phyloP scores from a whole-genome alignment of 2,888 invertebrate species.

The Eristalis arbustorum region DNA sequence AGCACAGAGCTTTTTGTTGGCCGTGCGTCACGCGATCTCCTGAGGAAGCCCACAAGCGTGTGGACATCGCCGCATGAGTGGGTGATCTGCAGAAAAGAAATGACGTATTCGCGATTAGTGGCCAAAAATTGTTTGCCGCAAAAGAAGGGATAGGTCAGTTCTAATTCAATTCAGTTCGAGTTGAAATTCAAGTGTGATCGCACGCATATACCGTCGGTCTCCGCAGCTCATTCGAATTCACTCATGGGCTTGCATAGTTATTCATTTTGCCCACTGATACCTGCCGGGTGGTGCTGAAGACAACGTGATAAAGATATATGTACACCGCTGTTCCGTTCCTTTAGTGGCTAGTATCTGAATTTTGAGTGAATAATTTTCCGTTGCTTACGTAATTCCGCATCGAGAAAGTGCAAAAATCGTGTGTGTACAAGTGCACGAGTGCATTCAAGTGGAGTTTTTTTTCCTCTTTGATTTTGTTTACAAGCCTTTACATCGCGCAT shows the following conservation, averaged over 20 bases:
- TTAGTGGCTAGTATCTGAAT: conserved; percentile 5
- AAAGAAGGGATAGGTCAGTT: conserved; percentile 34
- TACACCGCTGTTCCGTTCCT: background rate
- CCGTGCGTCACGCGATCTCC: background rate
- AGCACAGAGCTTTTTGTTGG: background rate
- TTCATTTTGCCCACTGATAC: background rate
- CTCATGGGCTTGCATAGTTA: background rate
- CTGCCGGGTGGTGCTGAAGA: background rate
- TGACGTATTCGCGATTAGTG: background rate
- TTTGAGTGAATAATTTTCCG: conserved; percentile 24
- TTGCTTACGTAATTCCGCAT: conserved; percentile 54
- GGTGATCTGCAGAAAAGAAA: background rate
- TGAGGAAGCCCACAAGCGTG: background rate
- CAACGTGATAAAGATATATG: conserved; percentile 13
- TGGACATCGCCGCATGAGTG: background rate
- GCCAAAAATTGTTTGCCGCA: background rate
- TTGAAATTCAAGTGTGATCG: background rate
- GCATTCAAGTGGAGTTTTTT: conserved; percentile 10
- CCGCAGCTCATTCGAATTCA: background rate
- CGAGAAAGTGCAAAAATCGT: conserved; percentile 40
- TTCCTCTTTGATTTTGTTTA: conserved; percentile 36
- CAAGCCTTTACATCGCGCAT: background rate
- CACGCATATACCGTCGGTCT: background rate
- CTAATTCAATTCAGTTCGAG: conserved; percentile 10
- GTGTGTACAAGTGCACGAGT: conserved; percentile 16